Conservation (phyloP, 2,888 invertebrate genomes). For the Drosophila putrida region DNA sequence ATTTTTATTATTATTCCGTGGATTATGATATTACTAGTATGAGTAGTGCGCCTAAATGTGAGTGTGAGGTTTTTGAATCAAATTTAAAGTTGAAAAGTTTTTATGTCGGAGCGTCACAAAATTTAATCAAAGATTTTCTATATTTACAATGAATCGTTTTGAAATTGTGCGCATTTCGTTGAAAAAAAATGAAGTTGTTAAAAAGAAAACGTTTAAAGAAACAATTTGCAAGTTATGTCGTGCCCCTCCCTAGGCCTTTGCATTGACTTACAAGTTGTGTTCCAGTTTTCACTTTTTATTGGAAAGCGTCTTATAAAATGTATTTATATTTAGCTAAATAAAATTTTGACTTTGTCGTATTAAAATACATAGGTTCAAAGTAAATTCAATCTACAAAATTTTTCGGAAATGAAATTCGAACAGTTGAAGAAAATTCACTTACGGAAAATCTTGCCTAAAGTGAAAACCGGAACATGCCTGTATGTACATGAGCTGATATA, state of each 20-base stretch:
- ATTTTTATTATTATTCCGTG: slow-evolving; percentile 37
- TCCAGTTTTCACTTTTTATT: no score
- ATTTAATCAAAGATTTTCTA: slow-evolving; percentile 30
- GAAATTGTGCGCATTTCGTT: slow-evolving; percentile 70
- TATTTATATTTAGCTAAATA: no score
- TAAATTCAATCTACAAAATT: no score
- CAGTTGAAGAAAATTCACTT: no score
- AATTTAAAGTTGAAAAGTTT: slow-evolving; percentile 20
- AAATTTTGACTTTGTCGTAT: no score
- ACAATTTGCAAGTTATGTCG: slow-evolving; percentile 14
- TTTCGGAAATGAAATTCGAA: no score
- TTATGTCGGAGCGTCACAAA: slow-evolving; percentile 35
- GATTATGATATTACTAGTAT: slow-evolving; percentile 46
- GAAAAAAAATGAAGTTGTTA: slow-evolving; percentile 18
- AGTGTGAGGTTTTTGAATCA: slow-evolving; percentile 3
- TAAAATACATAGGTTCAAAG: no score
- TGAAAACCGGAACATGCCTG: no score
- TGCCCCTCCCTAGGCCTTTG: slow-evolving; percentile 31
- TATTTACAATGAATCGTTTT: slow-evolving; percentile 66
- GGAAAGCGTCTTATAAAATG: no score
- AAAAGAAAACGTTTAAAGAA: slow-evolving; percentile 15
- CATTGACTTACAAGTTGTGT: slow-evolving; percentile 5
- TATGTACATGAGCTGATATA: slow-evolving; percentile 32
- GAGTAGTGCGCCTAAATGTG: slow-evolving; percentile 47
- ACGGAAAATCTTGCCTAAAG: no score